These are phyloP conservation scores for Dissostichus mawsoni DNA, from an alignment of 2,113 vertebrate species.

Conservation along the genomic window DNA sequence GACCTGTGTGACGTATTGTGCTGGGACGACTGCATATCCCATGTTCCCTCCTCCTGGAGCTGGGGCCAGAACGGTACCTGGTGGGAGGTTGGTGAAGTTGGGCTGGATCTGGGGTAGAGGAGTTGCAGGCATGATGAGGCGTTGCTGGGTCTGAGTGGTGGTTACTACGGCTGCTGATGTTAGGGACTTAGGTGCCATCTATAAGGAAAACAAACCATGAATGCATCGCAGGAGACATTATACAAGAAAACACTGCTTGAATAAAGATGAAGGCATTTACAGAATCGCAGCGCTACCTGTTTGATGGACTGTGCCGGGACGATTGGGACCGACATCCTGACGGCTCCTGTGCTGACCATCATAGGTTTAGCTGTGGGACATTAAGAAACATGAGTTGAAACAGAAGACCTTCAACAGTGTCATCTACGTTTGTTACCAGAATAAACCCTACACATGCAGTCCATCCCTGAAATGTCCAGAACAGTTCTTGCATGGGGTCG, in stretches of 20 bases:
- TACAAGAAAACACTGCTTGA: neutral
- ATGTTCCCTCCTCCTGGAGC: constrained; percentile 93
- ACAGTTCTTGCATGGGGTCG: too few relatives aligned
- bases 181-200: constrained; percentile 95
- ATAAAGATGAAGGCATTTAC: neutral
- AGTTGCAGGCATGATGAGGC: constrained; percentile 98
- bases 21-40: constrained; percentile 95
- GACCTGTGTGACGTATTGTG: constrained; percentile 97
- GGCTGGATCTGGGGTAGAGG: constrained; percentile 97
- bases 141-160: constrained; percentile 92
- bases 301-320: constrained; percentile 93
- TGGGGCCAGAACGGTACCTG: constrained; percentile 93
- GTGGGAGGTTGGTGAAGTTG: constrained; percentile 95
- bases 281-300: constrained; percentile 83
- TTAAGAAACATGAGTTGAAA: neutral
- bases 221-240: neutral
- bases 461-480: too few relatives aligned
- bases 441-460: too few relatives aligned
- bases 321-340: constrained; percentile 97
- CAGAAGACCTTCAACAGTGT: neutral
- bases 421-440: neutral
- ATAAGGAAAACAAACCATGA: neutral
- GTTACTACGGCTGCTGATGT: constrained; percentile 89
- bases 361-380: constrained; percentile 90
- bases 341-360: constrained; percentile 89